Conservation (phyloP, 2,797 vertebrate genomes). For the Phataginus tetradactyla region DNA sequence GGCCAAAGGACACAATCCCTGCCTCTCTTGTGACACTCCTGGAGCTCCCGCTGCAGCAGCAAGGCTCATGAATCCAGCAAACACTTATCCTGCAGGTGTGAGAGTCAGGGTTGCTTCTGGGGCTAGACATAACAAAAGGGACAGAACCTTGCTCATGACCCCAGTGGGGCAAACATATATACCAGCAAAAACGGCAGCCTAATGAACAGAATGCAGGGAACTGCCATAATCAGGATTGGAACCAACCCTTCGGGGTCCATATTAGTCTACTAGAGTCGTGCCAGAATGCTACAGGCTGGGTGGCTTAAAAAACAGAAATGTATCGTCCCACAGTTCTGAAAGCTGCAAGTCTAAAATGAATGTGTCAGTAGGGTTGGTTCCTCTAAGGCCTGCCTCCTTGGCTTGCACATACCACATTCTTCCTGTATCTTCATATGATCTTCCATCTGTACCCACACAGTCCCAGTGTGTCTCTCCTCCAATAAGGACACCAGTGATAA, state of each 20-base stretch:
- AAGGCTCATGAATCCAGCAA: neutral
- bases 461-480: neutral
- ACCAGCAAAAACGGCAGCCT: neutral
- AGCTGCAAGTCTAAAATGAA: neutral
- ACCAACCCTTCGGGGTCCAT: neutral
- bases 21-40: too few relatives aligned
- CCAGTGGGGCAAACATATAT: neutral
- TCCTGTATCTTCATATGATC: neutral
- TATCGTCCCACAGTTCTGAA: neutral
- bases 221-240: neutral
- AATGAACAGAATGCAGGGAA: neutral
- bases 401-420: neutral
- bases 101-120: neutral
- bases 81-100: fast-evolving
- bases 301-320: neutral
- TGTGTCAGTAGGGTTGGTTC: too few relatives aligned
- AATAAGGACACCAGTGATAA: neutral
- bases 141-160: neutral
- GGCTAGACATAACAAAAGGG: neutral
- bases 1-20: neutral
- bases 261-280: neutral
- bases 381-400: neutral
- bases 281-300: fast-evolving
- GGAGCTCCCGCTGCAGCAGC: neutral
- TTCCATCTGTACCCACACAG: neutral